Percentiles rank a stretch among this genome's conserved stretches.
phyloP scores from a whole-genome alignment of 2,888 invertebrate genomes.

The Vandiemenella viatica region DNA sequence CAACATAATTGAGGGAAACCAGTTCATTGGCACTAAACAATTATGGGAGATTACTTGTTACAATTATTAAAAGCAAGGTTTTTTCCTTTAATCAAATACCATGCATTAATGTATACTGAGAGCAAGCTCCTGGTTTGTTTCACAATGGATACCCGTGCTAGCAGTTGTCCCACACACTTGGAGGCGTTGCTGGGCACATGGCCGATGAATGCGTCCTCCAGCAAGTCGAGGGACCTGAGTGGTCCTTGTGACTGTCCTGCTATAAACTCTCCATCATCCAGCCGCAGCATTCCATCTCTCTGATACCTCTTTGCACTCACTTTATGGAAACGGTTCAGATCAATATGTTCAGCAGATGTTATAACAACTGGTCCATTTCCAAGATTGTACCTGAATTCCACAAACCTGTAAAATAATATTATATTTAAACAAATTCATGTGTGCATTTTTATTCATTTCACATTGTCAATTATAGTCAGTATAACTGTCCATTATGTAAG shows the following conservation, averaged over 20 bases:
- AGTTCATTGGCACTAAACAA: too few relatives aligned
- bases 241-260: slow-evolving; percentile 64
- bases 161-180: slow-evolving; percentile 37
- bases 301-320: slow-evolving; percentile 69
- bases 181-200: slow-evolving; percentile 58
- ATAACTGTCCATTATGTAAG: too few relatives aligned
- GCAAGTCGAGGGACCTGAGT: slow-evolving; percentile 63
- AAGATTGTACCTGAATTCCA: slow-evolving; percentile 65
- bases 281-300: slow-evolving; percentile 63
- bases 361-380: slow-evolving; percentile 66
- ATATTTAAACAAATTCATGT: background rate
- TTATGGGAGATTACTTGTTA: too few relatives aligned
- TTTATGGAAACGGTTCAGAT: slow-evolving; percentile 57
- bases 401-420: slow-evolving; percentile 31
- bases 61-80: too few relatives aligned
- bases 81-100: too few relatives aligned
- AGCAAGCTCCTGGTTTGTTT: background rate
- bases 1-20: too few relatives aligned
- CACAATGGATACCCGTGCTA: background rate
- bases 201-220: slow-evolving; percentile 66
- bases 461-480: too few relatives aligned
- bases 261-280: slow-evolving; percentile 64
- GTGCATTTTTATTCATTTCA: too few relatives aligned
- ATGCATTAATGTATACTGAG: background rate
- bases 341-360: slow-evolving; percentile 54